These are phyloP conservation scores for Daphoenositta chrysoptera DNA, from an alignment of 2,113 vertebrate genomes.

Conservation along the genomic window DNA sequence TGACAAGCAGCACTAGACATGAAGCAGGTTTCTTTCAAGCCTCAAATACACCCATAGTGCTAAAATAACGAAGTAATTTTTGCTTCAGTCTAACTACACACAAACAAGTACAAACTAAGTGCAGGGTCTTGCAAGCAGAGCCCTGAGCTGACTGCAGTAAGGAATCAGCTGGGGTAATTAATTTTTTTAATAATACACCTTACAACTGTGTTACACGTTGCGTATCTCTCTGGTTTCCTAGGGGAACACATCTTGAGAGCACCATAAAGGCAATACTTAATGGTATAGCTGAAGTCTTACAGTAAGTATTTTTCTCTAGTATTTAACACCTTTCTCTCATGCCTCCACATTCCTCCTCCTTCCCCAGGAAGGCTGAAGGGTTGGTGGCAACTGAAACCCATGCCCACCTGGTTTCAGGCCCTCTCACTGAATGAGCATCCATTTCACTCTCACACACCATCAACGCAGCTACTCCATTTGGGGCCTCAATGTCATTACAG, in stretches of 20 bases:
- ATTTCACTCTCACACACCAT: not conserved
- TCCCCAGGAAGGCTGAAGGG: not conserved
- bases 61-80: not conserved
- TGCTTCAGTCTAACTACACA: not conserved
- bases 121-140: not conserved
- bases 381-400: not conserved
- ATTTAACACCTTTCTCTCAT: not conserved
- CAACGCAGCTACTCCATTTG: accelerated
- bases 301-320: not conserved
- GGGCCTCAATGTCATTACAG: not conserved
- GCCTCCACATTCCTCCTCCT: not conserved
- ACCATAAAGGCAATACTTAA: not conserved
- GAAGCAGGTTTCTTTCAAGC: not conserved
- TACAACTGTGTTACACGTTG: not conserved
- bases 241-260: not conserved
- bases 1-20: accelerated
- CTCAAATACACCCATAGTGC: not conserved
- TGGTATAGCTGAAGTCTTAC: not conserved
- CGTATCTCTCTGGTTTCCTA: not conserved
- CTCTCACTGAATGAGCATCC: not conserved
- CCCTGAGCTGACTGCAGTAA: not conserved
- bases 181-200: not conserved
- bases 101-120: not conserved
- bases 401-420: accelerated
- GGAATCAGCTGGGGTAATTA: not conserved